Conservation (phyloP, 2,113 vertebrate genomes). For the Ondatra zibethicus region DNA sequence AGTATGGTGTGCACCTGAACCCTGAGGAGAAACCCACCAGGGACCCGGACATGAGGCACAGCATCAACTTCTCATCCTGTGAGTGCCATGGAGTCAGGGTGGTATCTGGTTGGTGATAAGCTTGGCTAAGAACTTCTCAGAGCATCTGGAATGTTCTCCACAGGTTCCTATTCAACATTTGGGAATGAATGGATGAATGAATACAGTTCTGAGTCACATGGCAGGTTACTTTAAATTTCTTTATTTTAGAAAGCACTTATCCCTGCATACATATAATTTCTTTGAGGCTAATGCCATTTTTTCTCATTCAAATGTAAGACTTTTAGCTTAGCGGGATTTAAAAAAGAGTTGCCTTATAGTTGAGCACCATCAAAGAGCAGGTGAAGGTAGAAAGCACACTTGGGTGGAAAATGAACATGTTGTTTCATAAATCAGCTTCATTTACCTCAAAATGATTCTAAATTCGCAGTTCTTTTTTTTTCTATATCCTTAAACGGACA, state of each 20-base stretch:
- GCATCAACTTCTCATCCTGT: not conserved
- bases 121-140: fast-evolving
- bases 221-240: not conserved
- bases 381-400: not conserved
- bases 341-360: not conserved
- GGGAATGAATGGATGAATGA: not conserved
- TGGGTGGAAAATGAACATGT: not conserved
- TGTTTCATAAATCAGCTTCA: not conserved
- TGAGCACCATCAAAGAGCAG: not conserved
- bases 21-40: not conserved
- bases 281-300: not conserved
- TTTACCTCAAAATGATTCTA: not conserved
- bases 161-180: too few species aligned
- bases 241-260: conserved; percentile 52
- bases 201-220: not conserved
- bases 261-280: conserved; percentile 40
- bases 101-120: fast-evolving
- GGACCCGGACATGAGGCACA: not conserved
- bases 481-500: not conserved
- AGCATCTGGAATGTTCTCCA: not conserved
- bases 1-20: not conserved
- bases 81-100: not conserved
- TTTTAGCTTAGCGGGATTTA: not conserved
- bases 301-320: not conserved
- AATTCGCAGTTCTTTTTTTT: not conserved